Conservation (phyloP, 2,113 vertebrate genomes). For the Urocitellus parryii region DNA sequence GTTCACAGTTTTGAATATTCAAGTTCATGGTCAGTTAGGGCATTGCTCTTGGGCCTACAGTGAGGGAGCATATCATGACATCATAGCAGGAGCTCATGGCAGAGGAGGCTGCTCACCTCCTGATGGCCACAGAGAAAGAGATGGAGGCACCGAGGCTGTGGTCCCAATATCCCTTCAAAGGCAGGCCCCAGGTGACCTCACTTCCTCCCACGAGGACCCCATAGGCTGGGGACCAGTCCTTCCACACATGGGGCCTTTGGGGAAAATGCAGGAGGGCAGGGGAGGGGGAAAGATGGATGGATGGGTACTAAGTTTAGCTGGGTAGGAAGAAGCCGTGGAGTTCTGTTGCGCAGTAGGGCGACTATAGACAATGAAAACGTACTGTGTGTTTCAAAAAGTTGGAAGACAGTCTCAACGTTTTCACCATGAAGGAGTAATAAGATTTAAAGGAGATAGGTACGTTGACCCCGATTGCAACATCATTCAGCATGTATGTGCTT, state of each 20-base stretch:
- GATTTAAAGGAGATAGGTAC: neutral
- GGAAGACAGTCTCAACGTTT: neutral
- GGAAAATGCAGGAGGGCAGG: neutral
- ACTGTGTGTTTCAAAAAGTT: neutral
- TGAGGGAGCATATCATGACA: too few relatives aligned
- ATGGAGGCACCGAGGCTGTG: too few relatives aligned
- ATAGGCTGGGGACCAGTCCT: neutral
- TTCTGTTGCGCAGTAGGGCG: neutral
- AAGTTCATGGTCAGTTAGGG: too few relatives aligned
- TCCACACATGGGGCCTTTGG: neutral
- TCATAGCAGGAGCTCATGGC: too few relatives aligned
- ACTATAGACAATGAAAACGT: neutral
- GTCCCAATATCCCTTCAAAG: too few relatives aligned
- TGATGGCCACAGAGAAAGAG: too few relatives aligned
- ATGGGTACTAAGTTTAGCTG: neutral
- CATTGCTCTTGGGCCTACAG: too few relatives aligned
- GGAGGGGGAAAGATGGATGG: too few relatives aligned
- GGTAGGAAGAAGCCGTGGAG: neutral
- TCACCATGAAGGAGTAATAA: neutral
- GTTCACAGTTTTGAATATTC: too few relatives aligned
- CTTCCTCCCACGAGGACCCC: neutral
- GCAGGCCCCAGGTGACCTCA: too few relatives aligned
- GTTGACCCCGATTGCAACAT: neutral
- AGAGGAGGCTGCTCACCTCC: too few relatives aligned
- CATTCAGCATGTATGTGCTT: neutral